Percentiles rank a stretch among this genome's conserved stretches.
Conservation (phyloP, 2,113 vertebrate genomes). For the Rhabdomys dilectus region DNA sequence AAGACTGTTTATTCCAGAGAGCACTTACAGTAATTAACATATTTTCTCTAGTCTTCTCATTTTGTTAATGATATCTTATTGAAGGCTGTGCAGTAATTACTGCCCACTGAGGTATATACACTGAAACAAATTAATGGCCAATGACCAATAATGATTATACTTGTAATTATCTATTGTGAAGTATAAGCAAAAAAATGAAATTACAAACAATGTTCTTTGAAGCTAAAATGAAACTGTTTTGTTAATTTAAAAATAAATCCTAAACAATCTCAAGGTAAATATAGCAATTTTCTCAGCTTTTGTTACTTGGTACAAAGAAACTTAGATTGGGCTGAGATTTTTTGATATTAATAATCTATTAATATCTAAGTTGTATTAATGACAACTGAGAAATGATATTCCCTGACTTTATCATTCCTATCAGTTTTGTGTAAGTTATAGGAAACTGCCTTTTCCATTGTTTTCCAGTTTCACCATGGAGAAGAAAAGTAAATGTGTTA, state of each 20-base stretch:
- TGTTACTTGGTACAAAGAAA: constrained; percentile 44
- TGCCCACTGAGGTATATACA: constrained; percentile 87
- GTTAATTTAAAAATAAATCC: constrained; percentile 73
- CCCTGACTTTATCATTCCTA: constrained; percentile 53
- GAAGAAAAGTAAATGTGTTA: not conserved
- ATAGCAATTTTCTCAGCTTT: constrained; percentile 73
- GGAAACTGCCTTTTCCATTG: constrained; percentile 45
- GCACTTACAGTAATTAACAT: constrained; percentile 89
- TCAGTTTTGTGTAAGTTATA: constrained; percentile 19
- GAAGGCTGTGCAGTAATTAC: constrained; percentile 88
- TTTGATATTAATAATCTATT: constrained; percentile 35
- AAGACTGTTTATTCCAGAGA: constrained; percentile 86
- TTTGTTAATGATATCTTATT: constrained; percentile 90
- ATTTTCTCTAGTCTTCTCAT: constrained; percentile 88
- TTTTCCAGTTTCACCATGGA: not conserved
- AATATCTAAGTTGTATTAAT: constrained; percentile 65
- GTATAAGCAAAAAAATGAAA: constrained; percentile 82
- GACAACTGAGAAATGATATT: constrained; percentile 70
- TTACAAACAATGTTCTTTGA: constrained; percentile 77
- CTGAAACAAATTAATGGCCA: constrained; percentile 90
- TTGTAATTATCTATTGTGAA: constrained; percentile 87
- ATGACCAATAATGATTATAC: constrained; percentile 89
- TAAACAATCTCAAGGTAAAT: constrained; percentile 76
- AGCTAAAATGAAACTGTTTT: constrained; percentile 79
- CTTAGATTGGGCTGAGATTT: constrained; percentile 23